These are phyloP conservation scores for Pedetes capensis DNA, from an alignment of 2,113 vertebrate genomes.

Conservation along the genomic window DNA sequence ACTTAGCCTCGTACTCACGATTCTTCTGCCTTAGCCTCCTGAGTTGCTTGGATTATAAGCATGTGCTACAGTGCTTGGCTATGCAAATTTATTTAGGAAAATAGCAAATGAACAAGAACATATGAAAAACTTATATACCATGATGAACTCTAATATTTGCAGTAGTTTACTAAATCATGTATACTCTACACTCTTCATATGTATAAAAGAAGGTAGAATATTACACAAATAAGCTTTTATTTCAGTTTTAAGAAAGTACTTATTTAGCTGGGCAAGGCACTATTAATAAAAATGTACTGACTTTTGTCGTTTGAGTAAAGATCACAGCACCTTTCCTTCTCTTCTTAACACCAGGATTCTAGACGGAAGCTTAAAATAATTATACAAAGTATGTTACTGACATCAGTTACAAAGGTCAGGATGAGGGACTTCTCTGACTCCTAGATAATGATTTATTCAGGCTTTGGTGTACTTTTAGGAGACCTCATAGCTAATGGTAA, in stretches of 20 bases:
- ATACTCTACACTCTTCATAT: neutral
- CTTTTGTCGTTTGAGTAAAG: neutral
- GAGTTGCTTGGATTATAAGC: too few species aligned
- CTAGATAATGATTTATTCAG: neutral
- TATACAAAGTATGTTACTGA: neutral
- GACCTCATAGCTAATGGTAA: neutral
- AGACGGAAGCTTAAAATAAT: slow-evolving; percentile 11
- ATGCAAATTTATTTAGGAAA: too few species aligned
- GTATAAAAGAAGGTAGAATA: neutral
- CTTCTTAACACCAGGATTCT: neutral
- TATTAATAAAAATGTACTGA: slow-evolving; percentile 23
- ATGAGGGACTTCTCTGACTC: neutral
- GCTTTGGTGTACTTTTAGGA: neutral
- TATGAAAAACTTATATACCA: too few species aligned
- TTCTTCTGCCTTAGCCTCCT: too few species aligned
- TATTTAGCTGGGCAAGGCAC: neutral
- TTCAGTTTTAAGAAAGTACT: slow-evolving; percentile 22
- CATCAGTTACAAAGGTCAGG: neutral
- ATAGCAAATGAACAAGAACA: too few species aligned
- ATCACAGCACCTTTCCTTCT: neutral
- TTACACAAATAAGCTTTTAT: slow-evolving; percentile 15
- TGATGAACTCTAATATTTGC: neutral
- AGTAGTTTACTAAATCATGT: neutral
- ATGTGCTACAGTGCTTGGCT: too few species aligned
- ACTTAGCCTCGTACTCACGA: too few species aligned